phyloP scores from a whole-genome alignment of 2,113 vertebrate species.

The Sorex araneus region DNA sequence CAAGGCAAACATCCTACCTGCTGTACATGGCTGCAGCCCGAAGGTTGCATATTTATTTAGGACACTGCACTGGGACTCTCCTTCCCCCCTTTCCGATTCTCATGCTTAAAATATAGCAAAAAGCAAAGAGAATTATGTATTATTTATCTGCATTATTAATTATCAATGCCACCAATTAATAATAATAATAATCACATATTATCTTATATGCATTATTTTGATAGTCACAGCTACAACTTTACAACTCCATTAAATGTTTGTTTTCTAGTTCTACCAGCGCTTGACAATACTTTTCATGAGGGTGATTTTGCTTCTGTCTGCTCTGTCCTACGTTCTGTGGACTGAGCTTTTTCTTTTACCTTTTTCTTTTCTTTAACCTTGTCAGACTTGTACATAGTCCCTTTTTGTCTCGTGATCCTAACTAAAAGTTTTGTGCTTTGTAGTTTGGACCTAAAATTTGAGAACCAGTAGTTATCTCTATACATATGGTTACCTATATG shows the following conservation, averaged over 20 bases:
- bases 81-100: background rate
- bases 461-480: background rate
- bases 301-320: background rate
- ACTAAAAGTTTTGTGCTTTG: background rate
- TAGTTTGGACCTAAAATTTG: constrained; percentile 25
- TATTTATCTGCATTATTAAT: background rate
- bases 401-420: background rate
- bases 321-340: background rate
- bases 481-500: too few relatives aligned
- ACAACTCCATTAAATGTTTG: background rate
- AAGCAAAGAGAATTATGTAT: background rate
- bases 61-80: background rate
- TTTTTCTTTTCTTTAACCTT: background rate
- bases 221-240: constrained; percentile 12
- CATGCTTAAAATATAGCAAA: background rate
- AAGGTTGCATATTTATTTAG: background rate
- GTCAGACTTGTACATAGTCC: background rate
- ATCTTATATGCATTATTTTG: background rate
- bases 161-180: too few relatives aligned
- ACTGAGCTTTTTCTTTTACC: background rate
- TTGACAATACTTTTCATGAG: constrained; percentile 30
- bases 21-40: too few relatives aligned
- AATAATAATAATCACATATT: background rate
- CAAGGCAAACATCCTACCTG: too few relatives aligned
- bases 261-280: background rate